A percentile compares a stretch with the other conserved stretches of the same genome.
phyloP scores from a whole-genome alignment of 2,113 vertebrate genomes.

The Megaceryle maxima region DNA sequence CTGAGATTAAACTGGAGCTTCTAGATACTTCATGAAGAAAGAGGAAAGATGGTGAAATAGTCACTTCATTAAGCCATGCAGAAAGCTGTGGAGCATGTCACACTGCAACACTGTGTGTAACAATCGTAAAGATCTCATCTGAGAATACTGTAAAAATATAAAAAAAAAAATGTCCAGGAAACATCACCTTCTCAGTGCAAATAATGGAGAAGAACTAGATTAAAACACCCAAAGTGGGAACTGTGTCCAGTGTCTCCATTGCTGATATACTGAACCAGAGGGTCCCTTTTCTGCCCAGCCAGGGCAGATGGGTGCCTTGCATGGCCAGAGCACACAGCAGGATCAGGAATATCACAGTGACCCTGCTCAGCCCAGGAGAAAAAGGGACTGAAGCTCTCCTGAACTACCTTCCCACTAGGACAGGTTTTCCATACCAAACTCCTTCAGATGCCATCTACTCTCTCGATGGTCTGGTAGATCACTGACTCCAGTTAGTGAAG shows the following conservation, averaged over 20 bases:
- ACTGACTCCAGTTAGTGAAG: neutral
- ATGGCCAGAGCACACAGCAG: accelerated
- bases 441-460: neutral
- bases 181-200: neutral
- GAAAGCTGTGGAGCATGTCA: neutral
- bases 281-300: neutral
- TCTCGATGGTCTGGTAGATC: neutral
- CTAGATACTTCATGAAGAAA: neutral
- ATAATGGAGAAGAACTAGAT: neutral
- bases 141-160: neutral
- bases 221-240: neutral
- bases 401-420: neutral
- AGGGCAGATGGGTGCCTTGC: neutral
- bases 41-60: neutral
- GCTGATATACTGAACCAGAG: neutral
- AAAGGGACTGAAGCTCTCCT: neutral
- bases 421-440: neutral
- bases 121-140: neutral
- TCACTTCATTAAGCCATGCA: neutral
- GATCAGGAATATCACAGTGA: neutral
- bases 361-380: neutral
- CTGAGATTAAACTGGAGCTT: neutral
- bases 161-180: neutral
- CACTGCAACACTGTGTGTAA: accelerated
- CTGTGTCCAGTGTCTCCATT: neutral